Percentiles rank a stretch among this genome's conserved stretches.
These are phyloP conservation scores for Adoxophyes honmai DNA, from an alignment of 1,140 invertebrate genomes.

Conservation along the genomic window DNA sequence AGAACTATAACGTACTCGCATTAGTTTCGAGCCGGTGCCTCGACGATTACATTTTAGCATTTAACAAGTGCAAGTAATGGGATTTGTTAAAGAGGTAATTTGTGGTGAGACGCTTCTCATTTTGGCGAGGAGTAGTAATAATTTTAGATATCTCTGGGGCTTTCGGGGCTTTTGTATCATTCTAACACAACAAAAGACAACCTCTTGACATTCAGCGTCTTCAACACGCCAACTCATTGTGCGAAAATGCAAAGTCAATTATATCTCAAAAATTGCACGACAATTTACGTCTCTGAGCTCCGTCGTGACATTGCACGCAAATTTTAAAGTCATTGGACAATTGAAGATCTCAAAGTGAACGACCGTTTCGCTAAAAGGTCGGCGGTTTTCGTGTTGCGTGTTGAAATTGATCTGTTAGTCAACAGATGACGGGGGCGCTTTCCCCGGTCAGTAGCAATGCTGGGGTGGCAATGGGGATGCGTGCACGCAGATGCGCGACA, in stretches of 20 bases:
- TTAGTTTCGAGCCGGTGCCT: conserved; percentile 39
- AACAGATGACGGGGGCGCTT: conserved; percentile 30
- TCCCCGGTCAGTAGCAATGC: conserved; percentile 40
- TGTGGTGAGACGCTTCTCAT: too few species aligned
- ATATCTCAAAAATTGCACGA: conserved; percentile 21
- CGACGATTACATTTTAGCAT: conserved; percentile 41
- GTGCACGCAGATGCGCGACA: conserved; percentile 47
- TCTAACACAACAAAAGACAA: too few species aligned
- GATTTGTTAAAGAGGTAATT: neutral
- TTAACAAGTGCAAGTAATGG: conserved; percentile 46
- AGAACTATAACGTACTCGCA: conserved; percentile 51
- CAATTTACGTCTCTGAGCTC: too few species aligned
- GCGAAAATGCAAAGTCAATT: neutral
- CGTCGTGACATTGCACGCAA: neutral
- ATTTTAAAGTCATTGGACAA: conserved; percentile 1
- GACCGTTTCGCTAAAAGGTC: conserved; percentile 7
- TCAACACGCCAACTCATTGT: too few species aligned
- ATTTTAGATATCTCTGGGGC: too few species aligned
- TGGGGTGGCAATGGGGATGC: conserved; percentile 33
- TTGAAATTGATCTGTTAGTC: conserved; percentile 29
- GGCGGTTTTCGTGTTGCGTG: neutral
- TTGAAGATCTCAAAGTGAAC: neutral
- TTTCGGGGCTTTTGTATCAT: too few species aligned
- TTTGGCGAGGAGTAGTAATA: too few species aligned
- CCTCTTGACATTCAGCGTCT: too few species aligned